A percentile compares a stretch with the other conserved stretches of the same genome.
These are phyloP conservation scores for Drosophila equinoxialis DNA, from an alignment of 1,140 invertebrate genomes.

Conservation along the genomic window DNA sequence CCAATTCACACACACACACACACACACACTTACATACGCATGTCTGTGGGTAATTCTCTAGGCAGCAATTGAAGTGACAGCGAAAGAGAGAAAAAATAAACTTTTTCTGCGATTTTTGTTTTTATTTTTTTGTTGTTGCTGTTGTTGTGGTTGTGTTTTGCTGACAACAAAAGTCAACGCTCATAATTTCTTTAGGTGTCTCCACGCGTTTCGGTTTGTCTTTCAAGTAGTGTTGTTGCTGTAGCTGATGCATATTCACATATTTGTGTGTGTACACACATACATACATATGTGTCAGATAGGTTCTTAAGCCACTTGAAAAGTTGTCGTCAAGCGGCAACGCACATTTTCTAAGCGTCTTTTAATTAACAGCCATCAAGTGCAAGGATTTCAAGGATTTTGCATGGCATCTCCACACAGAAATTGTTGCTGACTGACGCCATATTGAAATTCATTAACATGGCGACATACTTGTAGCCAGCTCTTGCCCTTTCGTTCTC, in stretches of 20 bases:
- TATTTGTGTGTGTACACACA: constrained; percentile 37
- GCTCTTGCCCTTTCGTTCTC: constrained; percentile 7
- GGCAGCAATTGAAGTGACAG: constrained; percentile 57
- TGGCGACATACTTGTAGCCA: constrained; percentile 37
- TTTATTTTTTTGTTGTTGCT: constrained; percentile 24
- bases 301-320: constrained; percentile 61
- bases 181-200: constrained; percentile 46
- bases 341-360: constrained; percentile 72
- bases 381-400: constrained; percentile 73
- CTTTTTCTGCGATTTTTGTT: constrained; percentile 30
- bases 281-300: constrained; percentile 22
- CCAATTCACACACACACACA: constrained; percentile 18
- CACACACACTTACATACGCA: constrained; percentile 3
- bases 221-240: constrained; percentile 34
- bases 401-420: constrained; percentile 33
- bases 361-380: constrained; percentile 80
- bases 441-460: constrained; percentile 81
- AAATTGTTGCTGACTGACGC: constrained; percentile 50
- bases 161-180: constrained; percentile 31
- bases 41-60: constrained; percentile 21
- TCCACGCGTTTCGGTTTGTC: background rate
- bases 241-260: constrained; percentile 33
- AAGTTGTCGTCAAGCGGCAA: constrained; percentile 51
- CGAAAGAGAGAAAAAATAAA: constrained; percentile 30
- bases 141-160: background rate